A percentile compares a stretch with the other conserved stretches of the same genome.
These are phyloP conservation scores for Rhizomys pruinosus DNA, from an alignment of 2,113 vertebrate genomes.

Conservation along the genomic window DNA sequence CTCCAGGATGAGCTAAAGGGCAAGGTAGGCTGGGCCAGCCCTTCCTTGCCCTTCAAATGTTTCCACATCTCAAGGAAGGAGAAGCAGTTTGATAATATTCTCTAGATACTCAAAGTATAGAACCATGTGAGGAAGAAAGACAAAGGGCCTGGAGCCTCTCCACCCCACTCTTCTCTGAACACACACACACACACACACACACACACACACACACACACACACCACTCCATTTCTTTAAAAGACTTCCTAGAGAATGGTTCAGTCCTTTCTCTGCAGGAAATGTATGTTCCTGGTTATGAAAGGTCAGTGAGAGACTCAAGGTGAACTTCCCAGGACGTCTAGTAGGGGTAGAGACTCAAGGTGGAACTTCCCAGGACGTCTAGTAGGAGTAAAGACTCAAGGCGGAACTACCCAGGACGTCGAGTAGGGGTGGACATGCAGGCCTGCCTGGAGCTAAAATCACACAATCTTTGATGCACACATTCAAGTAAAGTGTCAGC, in stretches of 20 bases:
- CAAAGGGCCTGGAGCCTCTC: too few species aligned
- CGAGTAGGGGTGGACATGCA: neutral
- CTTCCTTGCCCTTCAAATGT: neutral
- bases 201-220: too few species aligned
- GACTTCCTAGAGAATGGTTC: neutral
- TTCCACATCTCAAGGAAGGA: fast-evolving
- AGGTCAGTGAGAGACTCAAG: neutral
- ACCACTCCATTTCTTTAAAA: neutral
- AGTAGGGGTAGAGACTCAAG: neutral
- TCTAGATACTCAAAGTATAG: neutral
- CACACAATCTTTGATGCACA: neutral
- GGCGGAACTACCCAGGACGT: fast-evolving
- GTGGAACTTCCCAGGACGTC: fast-evolving
- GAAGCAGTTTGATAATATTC: neutral
- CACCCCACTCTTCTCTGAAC: neutral
- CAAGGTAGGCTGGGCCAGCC: constrained; percentile 80
- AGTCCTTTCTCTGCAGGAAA: neutral
- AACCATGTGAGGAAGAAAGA: neutral
- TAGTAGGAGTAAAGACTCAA: neutral
- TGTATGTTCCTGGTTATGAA: neutral
- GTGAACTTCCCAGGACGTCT: fast-evolving
- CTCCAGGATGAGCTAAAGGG: constrained; percentile 85
- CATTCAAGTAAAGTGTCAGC: neutral
- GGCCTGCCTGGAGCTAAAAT: too few species aligned
- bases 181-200: too few species aligned